These are phyloP conservation scores for Prosapia bicincta DNA, from an alignment of 2,888 invertebrate genomes.

Conservation along the genomic window DNA sequence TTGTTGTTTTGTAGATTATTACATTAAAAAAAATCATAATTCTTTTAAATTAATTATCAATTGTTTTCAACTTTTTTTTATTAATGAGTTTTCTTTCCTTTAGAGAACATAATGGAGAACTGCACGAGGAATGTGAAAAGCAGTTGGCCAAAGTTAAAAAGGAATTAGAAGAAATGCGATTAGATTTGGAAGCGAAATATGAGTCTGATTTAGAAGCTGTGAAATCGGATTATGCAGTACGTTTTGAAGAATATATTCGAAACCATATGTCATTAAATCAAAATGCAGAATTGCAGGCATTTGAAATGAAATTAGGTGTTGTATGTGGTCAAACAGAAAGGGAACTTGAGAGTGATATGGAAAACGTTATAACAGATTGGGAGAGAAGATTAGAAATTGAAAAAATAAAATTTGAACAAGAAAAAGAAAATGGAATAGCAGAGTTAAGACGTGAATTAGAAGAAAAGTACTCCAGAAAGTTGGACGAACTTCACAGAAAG, in stretches of 20 bases:
- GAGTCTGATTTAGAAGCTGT: conserved; percentile 11
- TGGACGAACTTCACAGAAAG: conserved; percentile 21
- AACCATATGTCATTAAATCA: background rate
- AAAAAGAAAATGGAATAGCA: background rate
- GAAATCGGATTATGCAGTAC: conserved; percentile 3
- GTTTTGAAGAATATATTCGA: conserved; percentile 7
- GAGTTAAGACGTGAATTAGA: conserved; percentile 21
- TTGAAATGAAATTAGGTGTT: background rate
- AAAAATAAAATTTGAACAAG: background rate
- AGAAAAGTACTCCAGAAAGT: conserved; percentile 26
- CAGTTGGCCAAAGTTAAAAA: conserved; percentile 3
- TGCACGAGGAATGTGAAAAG: conserved; percentile 4
- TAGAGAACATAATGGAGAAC: conserved; percentile 2
- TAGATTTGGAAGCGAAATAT: conserved; percentile 5
- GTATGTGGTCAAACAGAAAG: background rate
- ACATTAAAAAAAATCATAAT: no score
- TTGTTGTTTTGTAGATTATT: no score
- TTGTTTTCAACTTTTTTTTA: no score
- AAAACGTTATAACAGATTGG: background rate
- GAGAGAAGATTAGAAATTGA: background rate
- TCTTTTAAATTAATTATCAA: no score
- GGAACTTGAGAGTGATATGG: background rate
- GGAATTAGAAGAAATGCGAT: background rate
- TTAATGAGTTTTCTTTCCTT: no score
- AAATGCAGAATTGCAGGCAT: background rate